Conservation (phyloP, 2,888 invertebrate species). For the Trachelus stipa region DNA sequence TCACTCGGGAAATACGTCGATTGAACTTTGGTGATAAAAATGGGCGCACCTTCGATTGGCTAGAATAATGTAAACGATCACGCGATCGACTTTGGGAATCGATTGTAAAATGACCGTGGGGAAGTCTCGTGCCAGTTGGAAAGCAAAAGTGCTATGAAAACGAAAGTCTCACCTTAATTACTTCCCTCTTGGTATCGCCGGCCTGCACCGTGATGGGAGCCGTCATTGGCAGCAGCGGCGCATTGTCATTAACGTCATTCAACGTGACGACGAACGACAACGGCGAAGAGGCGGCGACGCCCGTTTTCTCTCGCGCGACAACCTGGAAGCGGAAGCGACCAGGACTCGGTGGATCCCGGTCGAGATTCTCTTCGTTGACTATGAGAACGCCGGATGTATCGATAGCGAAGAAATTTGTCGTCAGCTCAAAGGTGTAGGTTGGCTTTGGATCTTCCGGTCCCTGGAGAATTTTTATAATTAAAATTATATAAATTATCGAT, state of each 20-base stretch:
- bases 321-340: constrained; percentile 89
- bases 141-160: constrained; percentile 12
- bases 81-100: neutral
- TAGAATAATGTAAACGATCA: neutral
- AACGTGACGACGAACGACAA: constrained; percentile 81
- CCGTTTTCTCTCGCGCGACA: constrained; percentile 84
- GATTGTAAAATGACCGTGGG: neutral
- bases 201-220: constrained; percentile 86
- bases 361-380: constrained; percentile 86
- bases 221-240: constrained; percentile 83
- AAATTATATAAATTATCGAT: neutral
- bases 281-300: constrained; percentile 85
- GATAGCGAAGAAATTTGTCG: constrained; percentile 85
- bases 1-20: neutral
- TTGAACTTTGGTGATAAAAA: neutral
- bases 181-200: constrained; percentile 76
- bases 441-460: constrained; percentile 84
- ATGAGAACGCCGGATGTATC: constrained; percentile 79
- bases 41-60: neutral
- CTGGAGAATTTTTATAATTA: constrained; percentile 65
- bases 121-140: neutral
- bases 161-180: constrained; percentile 73
- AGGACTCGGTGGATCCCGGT: constrained; percentile 87
- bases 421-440: constrained; percentile 84
- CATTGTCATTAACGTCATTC: constrained; percentile 88